A percentile compares a stretch with the other conserved stretches of the same genome.
These are phyloP conservation scores for Rhingia rostrata DNA, from an alignment of 2,888 invertebrate species.

Conservation along the genomic window DNA sequence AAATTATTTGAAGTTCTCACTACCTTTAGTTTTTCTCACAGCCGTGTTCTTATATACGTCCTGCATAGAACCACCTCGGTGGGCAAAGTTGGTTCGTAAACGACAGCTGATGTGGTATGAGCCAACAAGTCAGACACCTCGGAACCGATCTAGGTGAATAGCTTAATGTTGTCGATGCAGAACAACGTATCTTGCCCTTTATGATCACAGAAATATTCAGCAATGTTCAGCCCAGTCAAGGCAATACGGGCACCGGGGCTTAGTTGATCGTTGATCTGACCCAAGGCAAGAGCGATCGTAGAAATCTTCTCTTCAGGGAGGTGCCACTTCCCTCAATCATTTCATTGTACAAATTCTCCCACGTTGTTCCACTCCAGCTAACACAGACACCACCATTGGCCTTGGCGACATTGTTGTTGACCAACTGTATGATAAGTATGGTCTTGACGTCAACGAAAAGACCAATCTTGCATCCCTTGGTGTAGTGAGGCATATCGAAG, in stretches of 20 bases:
- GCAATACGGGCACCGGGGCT: constrained; percentile 97
- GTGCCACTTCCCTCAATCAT: constrained; percentile 98
- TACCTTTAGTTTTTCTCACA: too few relatives aligned
- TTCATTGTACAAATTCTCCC: constrained; percentile 98
- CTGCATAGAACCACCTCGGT: constrained; percentile 98
- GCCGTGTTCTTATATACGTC: too few relatives aligned
- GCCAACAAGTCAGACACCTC: constrained; percentile 95
- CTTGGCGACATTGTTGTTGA: constrained; percentile 97
- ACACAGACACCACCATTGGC: constrained; percentile 98
- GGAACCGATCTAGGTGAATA: constrained; percentile 95
- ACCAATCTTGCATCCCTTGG: constrained; percentile 97
- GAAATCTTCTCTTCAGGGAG: constrained; percentile 93
- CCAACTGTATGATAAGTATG: constrained; percentile 97
- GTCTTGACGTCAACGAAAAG: constrained; percentile 97
- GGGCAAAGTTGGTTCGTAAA: constrained; percentile 96
- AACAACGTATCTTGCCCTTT: constrained; percentile 97
- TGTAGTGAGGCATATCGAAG: constrained; percentile 95
- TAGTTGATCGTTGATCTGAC: constrained; percentile 98
- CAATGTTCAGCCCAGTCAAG: constrained; percentile 94
- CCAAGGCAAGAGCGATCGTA: constrained; percentile 93
- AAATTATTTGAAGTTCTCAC: too few relatives aligned
- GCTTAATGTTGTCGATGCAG: constrained; percentile 98
- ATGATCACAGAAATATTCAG: constrained; percentile 96
- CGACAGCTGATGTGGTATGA: constrained; percentile 97
- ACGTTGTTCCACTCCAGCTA: constrained; percentile 97